Percentiles rank a stretch among this genome's conserved stretches.
These are phyloP conservation scores for Bursaphelenchus okinawaensis DNA, from an alignment of 2,888 invertebrate species.

Conservation along the genomic window DNA sequence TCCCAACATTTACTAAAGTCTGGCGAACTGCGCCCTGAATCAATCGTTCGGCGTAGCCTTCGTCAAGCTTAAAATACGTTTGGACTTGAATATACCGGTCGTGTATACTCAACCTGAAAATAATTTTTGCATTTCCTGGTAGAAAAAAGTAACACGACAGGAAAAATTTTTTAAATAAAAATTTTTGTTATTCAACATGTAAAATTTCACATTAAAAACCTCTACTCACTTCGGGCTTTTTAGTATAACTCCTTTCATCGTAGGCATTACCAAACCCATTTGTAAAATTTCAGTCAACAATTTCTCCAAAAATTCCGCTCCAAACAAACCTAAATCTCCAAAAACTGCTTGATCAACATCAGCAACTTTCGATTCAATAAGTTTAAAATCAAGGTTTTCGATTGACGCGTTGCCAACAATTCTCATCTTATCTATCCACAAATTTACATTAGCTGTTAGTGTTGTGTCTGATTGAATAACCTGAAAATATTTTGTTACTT, in stretches of 20 bases:
- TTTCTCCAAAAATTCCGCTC: constrained; percentile 56
- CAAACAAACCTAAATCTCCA: constrained; percentile 54
- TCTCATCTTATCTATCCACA: constrained; percentile 43
- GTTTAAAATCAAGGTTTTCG: constrained; percentile 54
- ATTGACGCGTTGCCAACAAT: constrained; percentile 55
- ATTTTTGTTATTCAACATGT: neutral
- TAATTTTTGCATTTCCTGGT: constrained; percentile 11
- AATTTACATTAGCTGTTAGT: constrained; percentile 54
- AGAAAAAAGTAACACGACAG: constrained; percentile 6
- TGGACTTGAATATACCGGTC: constrained; percentile 51
- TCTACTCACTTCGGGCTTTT: constrained; percentile 54
- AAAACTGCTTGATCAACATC: constrained; percentile 55
- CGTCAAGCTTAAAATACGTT: constrained; percentile 56
- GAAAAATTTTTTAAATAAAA: neutral
- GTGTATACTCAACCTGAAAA: constrained; percentile 48
- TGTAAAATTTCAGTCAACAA: constrained; percentile 55
- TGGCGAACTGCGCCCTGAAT: constrained; percentile 54
- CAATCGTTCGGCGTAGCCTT: constrained; percentile 46
- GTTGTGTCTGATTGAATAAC: constrained; percentile 51
- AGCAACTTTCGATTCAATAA: constrained; percentile 39
- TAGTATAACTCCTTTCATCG: constrained; percentile 52
- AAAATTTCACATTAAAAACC: neutral
- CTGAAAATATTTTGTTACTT: too few species aligned
- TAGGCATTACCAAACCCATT: constrained; percentile 50
- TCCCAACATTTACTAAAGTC: constrained; percentile 41